Conservation (phyloP, 2,888 invertebrate genomes). For the Tenthredo notha region DNA sequence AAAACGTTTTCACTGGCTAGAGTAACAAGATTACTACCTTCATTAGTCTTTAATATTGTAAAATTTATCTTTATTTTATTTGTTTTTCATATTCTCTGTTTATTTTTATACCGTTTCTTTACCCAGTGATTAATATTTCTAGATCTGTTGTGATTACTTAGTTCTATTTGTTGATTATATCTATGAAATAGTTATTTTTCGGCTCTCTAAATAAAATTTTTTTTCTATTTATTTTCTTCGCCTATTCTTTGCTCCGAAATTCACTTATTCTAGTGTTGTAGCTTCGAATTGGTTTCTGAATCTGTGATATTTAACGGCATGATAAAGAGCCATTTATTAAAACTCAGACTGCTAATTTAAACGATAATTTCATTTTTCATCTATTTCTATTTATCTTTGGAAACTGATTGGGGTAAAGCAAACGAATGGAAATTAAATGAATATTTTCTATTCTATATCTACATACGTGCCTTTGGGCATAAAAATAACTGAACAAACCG, state of each 20-base stretch:
- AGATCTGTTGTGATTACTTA: not conserved
- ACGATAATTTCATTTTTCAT: not conserved
- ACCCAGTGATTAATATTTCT: not conserved
- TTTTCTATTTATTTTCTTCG: not conserved
- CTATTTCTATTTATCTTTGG: too few species aligned
- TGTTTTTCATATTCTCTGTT: conserved; percentile 13
- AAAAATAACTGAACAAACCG: conserved; percentile 5
- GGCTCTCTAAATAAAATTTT: not conserved
- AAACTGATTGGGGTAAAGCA: not conserved
- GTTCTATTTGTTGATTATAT: not conserved
- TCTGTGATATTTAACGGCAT: not conserved
- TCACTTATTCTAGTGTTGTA: not conserved
- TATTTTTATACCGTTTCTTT: not conserved
- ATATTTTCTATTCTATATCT: not conserved
- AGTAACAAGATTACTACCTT: conserved; percentile 59
- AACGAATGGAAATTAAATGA: not conserved
- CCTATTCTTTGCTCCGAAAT: not conserved
- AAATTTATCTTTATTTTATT: conserved; percentile 11
- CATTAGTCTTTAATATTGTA: conserved; percentile 51
- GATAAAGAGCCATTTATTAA: not conserved
- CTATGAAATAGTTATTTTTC: not conserved
- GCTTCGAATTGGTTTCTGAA: not conserved
- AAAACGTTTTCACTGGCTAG: conserved; percentile 75
- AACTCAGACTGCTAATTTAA: not conserved
- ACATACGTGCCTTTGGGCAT: conserved; percentile 31